A percentile compares a stretch with the other conserved stretches of the same genome.
Evolutionary conservation across 2,888 invertebrate genomes (phyloP).

Genomic region (Oxytorus armatus): DNA sequence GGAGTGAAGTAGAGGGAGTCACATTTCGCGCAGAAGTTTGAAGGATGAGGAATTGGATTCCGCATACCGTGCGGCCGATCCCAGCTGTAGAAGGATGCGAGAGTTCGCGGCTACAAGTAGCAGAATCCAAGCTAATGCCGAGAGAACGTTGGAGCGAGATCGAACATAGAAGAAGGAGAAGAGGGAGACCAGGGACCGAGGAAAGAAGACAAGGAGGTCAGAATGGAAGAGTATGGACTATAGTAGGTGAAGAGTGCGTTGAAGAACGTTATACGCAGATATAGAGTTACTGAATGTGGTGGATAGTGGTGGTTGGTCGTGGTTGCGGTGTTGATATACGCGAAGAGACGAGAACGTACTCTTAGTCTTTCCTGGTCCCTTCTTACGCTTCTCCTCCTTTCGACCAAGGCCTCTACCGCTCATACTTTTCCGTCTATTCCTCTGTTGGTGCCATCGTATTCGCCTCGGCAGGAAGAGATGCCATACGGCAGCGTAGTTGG

Average conservation of each 20-base stretch:
- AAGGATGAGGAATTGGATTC: constrained; percentile 46
- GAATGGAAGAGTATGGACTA: background rate
- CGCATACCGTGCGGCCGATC: constrained; percentile 19
- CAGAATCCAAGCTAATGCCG: background rate
- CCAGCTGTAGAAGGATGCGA: background rate
- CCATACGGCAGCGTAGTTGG: background rate
- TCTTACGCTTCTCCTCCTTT: background rate
- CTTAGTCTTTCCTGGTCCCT: background rate
- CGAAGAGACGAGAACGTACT: background rate
- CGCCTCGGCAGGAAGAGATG: background rate
- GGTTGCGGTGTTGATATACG: background rate
- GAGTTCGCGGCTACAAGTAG: constrained; percentile 2
- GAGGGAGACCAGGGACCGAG: background rate
- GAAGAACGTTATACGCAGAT: background rate
- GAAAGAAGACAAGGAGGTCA: background rate
- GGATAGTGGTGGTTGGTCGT: background rate
- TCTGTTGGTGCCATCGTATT: background rate
- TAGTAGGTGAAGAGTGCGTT: background rate
- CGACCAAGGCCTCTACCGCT: background rate
- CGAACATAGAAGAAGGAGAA: background rate
- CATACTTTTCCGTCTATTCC: background rate
- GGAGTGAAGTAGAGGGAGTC: constrained; percentile 29
- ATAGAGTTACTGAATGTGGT: background rate
- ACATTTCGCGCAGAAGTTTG: constrained; percentile 45
- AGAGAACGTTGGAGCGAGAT: background rate